Percentiles rank a stretch among this genome's conserved stretches.
Conservation (phyloP, 2,113 vertebrate genomes). For the Caloenas nicobarica region DNA sequence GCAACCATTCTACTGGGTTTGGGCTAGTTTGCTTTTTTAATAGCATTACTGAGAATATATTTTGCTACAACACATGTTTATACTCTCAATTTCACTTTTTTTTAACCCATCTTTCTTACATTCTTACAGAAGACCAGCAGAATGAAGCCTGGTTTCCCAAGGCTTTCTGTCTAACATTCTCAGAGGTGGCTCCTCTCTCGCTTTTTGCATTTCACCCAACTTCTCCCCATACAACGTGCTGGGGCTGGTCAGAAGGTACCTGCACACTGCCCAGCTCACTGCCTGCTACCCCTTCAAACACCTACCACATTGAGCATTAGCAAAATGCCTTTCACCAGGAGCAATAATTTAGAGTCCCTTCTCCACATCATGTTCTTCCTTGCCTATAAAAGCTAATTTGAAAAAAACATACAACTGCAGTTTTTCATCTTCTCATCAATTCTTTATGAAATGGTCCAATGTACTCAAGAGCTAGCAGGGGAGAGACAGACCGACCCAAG, state of each 20-base stretch:
- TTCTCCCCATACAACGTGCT: accelerated
- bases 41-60: background rate
- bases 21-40: background rate
- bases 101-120: background rate
- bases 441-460: background rate
- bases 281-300: background rate
- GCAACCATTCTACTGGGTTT: no score
- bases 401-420: background rate
- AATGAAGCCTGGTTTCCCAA: background rate
- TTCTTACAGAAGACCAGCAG: background rate
- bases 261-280: background rate
- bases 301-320: background rate
- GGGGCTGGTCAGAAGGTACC: accelerated
- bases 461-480: background rate
- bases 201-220: background rate
- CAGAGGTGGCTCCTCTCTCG: background rate
- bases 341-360: background rate
- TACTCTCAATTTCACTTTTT: background rate
- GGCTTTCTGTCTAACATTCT: background rate
- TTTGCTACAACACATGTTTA: background rate
- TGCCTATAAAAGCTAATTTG: background rate
- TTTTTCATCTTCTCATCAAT: background rate
- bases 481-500: background rate
- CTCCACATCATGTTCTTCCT: background rate
- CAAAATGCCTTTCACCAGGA: background rate